Base-by-base conservation (phyloP, 2,113 vertebrate genomes). In the Chaetodon trifascialis region DNA sequence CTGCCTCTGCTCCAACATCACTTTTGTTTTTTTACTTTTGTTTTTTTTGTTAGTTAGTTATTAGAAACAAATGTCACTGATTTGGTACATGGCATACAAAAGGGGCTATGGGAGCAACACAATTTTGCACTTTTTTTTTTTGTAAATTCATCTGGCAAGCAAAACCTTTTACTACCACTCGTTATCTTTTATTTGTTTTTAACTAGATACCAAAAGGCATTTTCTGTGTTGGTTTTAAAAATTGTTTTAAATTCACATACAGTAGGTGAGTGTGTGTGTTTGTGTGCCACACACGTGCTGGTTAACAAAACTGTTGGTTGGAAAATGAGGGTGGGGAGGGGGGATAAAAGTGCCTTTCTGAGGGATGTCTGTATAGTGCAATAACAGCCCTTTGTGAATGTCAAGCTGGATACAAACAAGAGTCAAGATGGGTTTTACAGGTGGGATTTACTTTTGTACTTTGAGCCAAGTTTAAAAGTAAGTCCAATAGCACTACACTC, bases 321-420 rank as follows among this genome's bases (percentile, higher is more conserved):
- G 79, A 73, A 71, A 71, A 59, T 40, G 76, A 64, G 91, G 86
- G 56, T 64, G 42, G 73, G 85, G 70, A 40, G 72, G 79, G 64
- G 81, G 67, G 82, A 74, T 91, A 87, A 95, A 93, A 95, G 95
- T 96, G 95, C 95, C 95, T 96, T 96, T 95, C 76, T 89, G 92
- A 90, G 91, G 91, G 91, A 92, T 88, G 80, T 88, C 80, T 87
- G 88, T 86, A 89, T 90, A 94, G 94, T 96, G 95, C 95, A 96
- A 96, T 96, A 96, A 95, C 90, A 85, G 80, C 93, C 87, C 89
- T 92, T 90, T 89, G 91, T 93, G 94, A 93, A 93, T 93, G 92
- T 94, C 90, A 46, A 92, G 91, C 91, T 90, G 91, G 89, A 89
- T 76, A 92, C 87, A 90, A 92, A 90, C 79, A 51, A 75, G 88